Base-by-base conservation (phyloP, 1,140 invertebrate species). In the Eueides isabella region DNA sequence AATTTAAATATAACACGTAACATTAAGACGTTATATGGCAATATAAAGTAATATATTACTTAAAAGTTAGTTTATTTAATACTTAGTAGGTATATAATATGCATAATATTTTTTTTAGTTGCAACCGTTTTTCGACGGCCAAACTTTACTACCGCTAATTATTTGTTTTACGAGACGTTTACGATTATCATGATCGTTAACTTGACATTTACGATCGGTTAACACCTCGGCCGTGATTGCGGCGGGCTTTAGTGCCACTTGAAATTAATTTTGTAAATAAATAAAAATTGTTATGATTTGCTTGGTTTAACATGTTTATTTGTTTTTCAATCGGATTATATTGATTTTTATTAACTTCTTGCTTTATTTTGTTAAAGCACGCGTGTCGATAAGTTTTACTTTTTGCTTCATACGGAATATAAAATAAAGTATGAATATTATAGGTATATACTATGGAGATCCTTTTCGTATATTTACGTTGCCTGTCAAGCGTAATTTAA, bases 111-210 rank as follows among this genome's bases (percentile, higher is more conserved):
- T 61, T 69, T 69, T 69, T 69, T n/a, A 31, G 31, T 29, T 70
- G 67, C 23, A 67, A 72, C 66, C 44, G 71, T 69, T 61, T 30
- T 61, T 29, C 70, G 30, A 44, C 62, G 30, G 62, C 74, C 72
- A 68, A 78, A 78, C 61, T 77, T 79, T 72, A 78, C 79, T 65
- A 78, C 75, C 75, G 74, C 80, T 91, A 90, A 90, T 91, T 89
- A 88, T 92, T 92, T 91, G 89, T 92, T 91, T 91, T 88, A 91
- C 89, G 90, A 85, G 85, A 85, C 80, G 75, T 90, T 92, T 89
- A 92, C 85, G 89, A 91, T 79, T 77, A 85, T 85, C 82, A 77
- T 85, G 78, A 85, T 87, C 86, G 84, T 90, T 86, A 88, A 86
- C 73, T 88, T 85, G 87, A 90, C 89, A 71, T 92, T 91, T 90